phyloP scores from a whole-genome alignment of 2,113 vertebrate species.

The Xiphophorus maculatus region DNA sequence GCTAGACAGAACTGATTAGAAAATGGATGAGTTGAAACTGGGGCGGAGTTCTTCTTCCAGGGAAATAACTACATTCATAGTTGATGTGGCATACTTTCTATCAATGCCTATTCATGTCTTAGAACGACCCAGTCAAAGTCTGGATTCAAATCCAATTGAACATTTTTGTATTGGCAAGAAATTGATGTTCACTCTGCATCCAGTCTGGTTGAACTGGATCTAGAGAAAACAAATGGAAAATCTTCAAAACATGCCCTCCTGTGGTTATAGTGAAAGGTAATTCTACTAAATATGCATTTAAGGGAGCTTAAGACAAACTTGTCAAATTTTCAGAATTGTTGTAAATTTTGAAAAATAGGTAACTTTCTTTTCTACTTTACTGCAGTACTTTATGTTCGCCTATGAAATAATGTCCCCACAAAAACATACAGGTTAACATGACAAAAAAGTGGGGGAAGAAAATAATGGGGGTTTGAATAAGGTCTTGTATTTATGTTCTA shows the following conservation, averaged over 20 bases:
- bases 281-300: neutral
- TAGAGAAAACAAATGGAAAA: neutral
- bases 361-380: neutral
- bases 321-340: neutral
- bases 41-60: neutral
- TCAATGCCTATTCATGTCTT: neutral
- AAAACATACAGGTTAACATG: neutral
- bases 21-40: neutral
- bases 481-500: constrained; percentile 17
- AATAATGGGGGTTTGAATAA: neutral
- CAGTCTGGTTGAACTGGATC: neutral
- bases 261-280: neutral
- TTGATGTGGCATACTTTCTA: too few species aligned
- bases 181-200: neutral
- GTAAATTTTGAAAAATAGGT: neutral
- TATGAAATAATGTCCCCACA: neutral
- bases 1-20: neutral
- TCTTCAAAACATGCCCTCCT: neutral
- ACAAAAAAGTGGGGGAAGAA: neutral
- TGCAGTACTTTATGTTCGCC: neutral
- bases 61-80: too few species aligned
- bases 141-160: neutral
- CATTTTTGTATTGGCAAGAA: neutral
- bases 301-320: neutral
- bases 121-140: neutral